Evolutionary conservation across 2,797 vertebrate species (phyloP).

Genomic region (Typhlichthys eigenmanni): DNA sequence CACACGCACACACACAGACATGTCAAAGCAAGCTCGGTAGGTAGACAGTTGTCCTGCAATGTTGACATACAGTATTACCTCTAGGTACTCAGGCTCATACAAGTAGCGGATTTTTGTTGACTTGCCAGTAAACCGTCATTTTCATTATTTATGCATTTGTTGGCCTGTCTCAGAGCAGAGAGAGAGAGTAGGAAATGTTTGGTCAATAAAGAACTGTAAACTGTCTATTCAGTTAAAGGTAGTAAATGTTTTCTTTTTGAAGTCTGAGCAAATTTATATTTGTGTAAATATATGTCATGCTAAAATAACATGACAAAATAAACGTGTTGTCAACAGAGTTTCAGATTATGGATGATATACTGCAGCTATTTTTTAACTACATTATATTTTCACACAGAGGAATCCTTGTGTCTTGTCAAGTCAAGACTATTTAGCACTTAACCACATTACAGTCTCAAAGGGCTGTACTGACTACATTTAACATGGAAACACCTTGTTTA

Average conservation of each 20-base stretch:
- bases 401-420: too few relatives aligned
- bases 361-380: background rate
- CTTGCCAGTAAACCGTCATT: constrained; percentile 18
- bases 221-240: background rate
- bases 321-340: background rate
- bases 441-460: too few relatives aligned
- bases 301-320: background rate
- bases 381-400: too few relatives aligned
- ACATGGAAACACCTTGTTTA: too few relatives aligned
- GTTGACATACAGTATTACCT: background rate
- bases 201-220: constrained; percentile 12
- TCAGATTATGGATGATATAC: background rate
- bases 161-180: constrained; percentile 16
- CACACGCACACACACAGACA: constrained; percentile 13
- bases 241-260: background rate
- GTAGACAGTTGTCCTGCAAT: too few relatives aligned
- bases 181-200: background rate
- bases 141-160: constrained; percentile 30
- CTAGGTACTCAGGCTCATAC: constrained; percentile 21
- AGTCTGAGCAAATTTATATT: background rate
- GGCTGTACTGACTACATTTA: too few relatives aligned
- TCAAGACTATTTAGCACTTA: too few relatives aligned
- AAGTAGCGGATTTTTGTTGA: constrained; percentile 37
- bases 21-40: background rate
- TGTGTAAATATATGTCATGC: background rate